These are phyloP conservation scores for Peromyscus eremicus DNA, from an alignment of 2,797 vertebrate species.

Conservation along the genomic window DNA sequence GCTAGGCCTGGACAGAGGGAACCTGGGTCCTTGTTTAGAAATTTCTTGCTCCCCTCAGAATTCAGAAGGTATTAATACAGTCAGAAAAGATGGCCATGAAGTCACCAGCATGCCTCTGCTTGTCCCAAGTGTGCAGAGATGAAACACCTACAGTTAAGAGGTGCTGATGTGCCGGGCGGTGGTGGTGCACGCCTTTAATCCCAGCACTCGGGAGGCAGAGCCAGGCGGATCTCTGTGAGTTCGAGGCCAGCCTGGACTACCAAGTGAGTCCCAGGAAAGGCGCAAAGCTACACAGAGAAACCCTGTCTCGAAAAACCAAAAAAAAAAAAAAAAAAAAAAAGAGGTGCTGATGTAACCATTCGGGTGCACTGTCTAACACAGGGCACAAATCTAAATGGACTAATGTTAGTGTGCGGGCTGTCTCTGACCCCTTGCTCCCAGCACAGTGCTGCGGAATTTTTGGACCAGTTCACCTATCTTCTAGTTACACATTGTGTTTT, in stretches of 20 bases:
- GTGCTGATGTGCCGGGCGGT: no score
- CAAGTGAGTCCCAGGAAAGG: no score
- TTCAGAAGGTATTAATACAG: not conserved
- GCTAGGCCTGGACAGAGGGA: not conserved
- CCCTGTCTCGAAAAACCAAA: no score
- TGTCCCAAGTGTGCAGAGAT: not conserved
- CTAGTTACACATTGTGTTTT: not conserved
- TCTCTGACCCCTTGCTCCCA: slow-evolving; percentile 62
- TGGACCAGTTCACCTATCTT: slow-evolving; percentile 41
- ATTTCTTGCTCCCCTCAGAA: slow-evolving; percentile 1
- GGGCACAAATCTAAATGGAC: not conserved
- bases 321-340: no score
- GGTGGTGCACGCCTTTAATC: no score
- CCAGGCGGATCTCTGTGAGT: no score
- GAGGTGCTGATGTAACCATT: not conserved
- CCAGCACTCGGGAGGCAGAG: no score
- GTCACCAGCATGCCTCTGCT: not conserved
- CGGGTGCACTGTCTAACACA: not conserved
- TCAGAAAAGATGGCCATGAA: not conserved
- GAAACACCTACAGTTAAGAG: slow-evolving; percentile 46
- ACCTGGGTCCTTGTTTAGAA: not conserved
- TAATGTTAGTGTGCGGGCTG: not conserved
- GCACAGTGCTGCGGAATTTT: slow-evolving; percentile 50
- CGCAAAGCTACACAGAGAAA: no score
- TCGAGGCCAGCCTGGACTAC: no score